Evolutionary conservation across 2,113 vertebrate genomes (phyloP), one percentile per base, ranked within the genome.

Genomic region (Gopherus flavomarginatus): DNA sequence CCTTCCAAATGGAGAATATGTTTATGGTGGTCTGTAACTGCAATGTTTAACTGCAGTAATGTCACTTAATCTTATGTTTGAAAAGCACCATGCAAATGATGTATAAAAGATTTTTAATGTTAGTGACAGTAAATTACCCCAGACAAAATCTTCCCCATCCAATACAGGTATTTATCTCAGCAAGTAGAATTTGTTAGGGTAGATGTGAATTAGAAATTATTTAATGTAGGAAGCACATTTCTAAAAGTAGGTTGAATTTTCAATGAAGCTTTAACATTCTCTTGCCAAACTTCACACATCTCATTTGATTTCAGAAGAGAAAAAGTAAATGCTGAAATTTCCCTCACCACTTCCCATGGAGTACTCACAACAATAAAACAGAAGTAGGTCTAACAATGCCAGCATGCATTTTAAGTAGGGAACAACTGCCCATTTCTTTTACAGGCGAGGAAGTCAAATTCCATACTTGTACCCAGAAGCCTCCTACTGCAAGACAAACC

Each of bases 191-290:
- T 94, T 97, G 95, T 97, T 98, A 95, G 88, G 91, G 96, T 22
- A 93, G 95, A 97, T 96, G 94, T 90, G 97, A 97, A 97, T 93
- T 95, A 97, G 93, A 97, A 91, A 97, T 94, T 91, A 96, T 97
- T 97, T 97, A 96, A 97, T 97, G 91, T 90, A 95, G 95, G 93
- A 91, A 96, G 90, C 91, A 90, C 91, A 90, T 93, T 80, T 95
- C 91, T 95, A 96, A 97, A 97, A 97, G 94, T 95, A 96, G n/a
- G 95, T 89, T 96, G 97, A 91, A 97, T 96, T 93, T 96, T 97
- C 96, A 97, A 93, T 94, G 92, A 95, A 94, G 94, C 96, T 91
- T 93, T 90, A 96, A 84, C 89, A 92, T 98, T 97, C 96, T 95
- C 85, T 87, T 94, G 96, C 91, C 94, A 81, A 88, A 92, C 86